Evolutionary conservation across 2,797 vertebrate genomes (phyloP).

Genomic region (Schizothorax lantsangensis): DNA sequence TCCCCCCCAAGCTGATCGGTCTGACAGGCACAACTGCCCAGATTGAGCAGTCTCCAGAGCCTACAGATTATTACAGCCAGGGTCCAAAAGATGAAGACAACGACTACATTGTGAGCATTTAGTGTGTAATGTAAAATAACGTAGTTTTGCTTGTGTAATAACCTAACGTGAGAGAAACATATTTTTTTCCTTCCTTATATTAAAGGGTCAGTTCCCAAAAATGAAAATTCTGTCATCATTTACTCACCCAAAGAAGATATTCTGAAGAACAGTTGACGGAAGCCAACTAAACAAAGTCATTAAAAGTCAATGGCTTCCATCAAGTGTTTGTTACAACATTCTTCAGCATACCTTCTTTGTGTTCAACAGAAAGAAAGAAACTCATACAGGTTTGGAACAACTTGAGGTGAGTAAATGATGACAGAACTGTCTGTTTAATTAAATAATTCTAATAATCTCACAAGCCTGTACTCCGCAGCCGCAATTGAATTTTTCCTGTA

Average conservation of each 20-base stretch:
- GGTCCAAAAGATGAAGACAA: constrained; percentile 95
- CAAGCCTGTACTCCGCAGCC: background rate
- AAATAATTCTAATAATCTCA: background rate
- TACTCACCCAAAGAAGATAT: background rate
- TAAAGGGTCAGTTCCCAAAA: background rate
- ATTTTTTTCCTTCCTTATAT: background rate
- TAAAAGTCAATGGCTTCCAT: background rate
- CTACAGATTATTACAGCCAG: constrained; percentile 94
- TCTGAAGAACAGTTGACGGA: background rate
- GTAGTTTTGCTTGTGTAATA: background rate
- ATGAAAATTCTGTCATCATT: background rate
- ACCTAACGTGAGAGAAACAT: background rate
- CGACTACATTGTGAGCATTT: constrained; percentile 94
- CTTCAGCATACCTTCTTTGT: background rate
- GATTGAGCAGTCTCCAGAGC: constrained; percentile 87
- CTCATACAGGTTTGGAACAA: no score
- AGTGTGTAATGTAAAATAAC: background rate
- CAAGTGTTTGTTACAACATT: no score
- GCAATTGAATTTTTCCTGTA: background rate
- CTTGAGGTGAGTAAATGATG: background rate
- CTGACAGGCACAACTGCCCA: constrained; percentile 86
- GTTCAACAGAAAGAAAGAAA: background rate
- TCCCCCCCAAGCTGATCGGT: constrained; percentile 91
- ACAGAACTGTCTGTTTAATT: background rate
- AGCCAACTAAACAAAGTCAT: no score